Base-by-base conservation (phyloP, 1,140 invertebrate genomes). In the Mactra quadrangularis region DNA sequence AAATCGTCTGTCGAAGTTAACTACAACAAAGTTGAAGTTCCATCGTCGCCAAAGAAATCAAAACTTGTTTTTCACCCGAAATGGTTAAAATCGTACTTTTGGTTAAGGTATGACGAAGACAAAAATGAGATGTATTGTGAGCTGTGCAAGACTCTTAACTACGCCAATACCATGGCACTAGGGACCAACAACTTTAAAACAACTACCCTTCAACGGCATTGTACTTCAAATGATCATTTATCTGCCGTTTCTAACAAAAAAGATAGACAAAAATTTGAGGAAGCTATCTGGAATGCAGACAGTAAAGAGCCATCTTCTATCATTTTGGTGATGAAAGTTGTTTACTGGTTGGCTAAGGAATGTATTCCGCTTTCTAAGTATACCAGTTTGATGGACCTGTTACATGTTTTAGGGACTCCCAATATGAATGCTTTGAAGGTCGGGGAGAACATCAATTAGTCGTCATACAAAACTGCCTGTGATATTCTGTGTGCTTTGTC, bases 301-400 rank as follows among this genome's bases (percentile, higher is more conserved):
- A 70, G 38, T 52, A 70, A 70, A 29, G 66, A 52, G 29, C 7
- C 19, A n/a, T 2, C 17, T 25, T n/a, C 66, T 13, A 70, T 70
- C 3, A 50, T 25, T 9, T 1, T 50, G 1, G 19, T n/a, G 2
- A 70, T 50, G 66, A 47, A 50, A 50, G 66, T 47, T 47, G 66
- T 70, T 1, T 70, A 70, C 41, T 70, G 66, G 66, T 27, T 70
- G 19, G 66, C 66, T 13, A 70, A 70, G 29, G 66, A 70, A 50
- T 70, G 66, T 19, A 50, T 70, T 27, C 41, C 66, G 2, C 41
- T 70, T 13, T 4, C 17, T 19, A 70, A 70, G 41, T 50, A 70
- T 29, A 19, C 7, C 35, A 70, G 66, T 45, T 45, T 70, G 19
- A 70, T 70, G 38, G 11, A 70, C 19, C 41, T 70, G 3, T 25